A percentile compares a stretch with the other conserved stretches of the same genome.
Evolutionary conservation across 2,113 vertebrate species (phyloP).

Genomic region (Columba livia): DNA sequence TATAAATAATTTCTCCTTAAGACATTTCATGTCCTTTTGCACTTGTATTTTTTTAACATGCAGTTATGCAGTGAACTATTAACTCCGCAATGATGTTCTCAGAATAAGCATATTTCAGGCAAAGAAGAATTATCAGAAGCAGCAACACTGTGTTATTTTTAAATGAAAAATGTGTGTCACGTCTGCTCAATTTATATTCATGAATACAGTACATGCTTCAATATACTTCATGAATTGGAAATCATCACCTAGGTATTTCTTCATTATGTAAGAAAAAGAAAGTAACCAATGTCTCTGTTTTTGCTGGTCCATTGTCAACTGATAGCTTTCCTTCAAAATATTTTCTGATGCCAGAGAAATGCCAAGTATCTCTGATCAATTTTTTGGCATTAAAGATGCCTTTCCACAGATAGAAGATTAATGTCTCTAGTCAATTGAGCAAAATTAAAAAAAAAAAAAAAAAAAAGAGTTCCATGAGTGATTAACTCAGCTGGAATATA

Average conservation of each 20-base stretch:
- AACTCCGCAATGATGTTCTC: not conserved
- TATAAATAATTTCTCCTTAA: not conserved
- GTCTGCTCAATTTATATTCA: slow-evolving; percentile 60
- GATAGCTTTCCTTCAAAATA: not conserved
- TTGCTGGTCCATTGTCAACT: not conserved
- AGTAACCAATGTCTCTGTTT: not conserved
- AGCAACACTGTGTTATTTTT: not conserved
- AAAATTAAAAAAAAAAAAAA: not conserved
- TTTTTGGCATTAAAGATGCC: not conserved
- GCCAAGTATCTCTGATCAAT: not conserved
- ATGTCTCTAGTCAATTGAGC: not conserved
- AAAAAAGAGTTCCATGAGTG: not conserved
- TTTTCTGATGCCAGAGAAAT: not conserved
- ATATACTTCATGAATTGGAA: slow-evolving; percentile 26
- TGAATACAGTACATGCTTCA: slow-evolving; percentile 16
- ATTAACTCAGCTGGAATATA: slow-evolving; percentile 27
- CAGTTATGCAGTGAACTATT: not conserved
- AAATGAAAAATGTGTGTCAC: slow-evolving; percentile 18
- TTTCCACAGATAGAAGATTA: not conserved
- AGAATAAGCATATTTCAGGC: slow-evolving; percentile 6
- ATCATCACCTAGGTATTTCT: slow-evolving; percentile 48
- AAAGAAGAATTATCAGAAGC: slow-evolving; percentile 35
- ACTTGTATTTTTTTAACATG: not conserved
- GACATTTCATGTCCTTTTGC: not conserved
- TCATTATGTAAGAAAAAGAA: slow-evolving; percentile 43